These are phyloP conservation scores for Tetragnatha montana DNA, from an alignment of 2,888 invertebrate species.

Conservation along the genomic window DNA sequence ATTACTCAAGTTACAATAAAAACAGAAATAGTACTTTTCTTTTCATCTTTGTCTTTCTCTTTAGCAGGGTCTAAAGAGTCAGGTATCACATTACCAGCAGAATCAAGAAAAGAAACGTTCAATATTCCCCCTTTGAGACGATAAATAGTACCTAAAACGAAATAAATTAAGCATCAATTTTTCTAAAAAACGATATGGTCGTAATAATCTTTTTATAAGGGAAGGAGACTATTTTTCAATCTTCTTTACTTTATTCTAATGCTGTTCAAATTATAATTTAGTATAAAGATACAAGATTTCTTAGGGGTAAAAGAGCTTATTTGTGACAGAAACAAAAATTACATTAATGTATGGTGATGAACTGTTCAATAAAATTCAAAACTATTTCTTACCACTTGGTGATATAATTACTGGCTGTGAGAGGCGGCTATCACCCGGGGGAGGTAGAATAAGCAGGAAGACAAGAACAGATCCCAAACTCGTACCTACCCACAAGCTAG, in stretches of 20 bases:
- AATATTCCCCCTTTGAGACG: conserved; percentile 96
- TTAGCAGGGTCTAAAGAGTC: conserved; percentile 47
- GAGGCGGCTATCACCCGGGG: conserved; percentile 86
- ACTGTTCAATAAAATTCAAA: not conserved
- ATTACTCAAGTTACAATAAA: too few species aligned
- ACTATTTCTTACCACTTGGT: conserved; percentile 84
- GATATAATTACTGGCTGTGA: conserved; percentile 84
- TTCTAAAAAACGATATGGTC: not conserved
- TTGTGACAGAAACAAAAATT: too few species aligned
- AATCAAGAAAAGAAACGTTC: conserved; percentile 96
- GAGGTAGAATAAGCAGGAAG: conserved; percentile 86
- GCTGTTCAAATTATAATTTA: too few species aligned
- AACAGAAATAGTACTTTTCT: conserved; percentile 39
- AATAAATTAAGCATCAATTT: not conserved
- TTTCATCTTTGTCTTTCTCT: conserved; percentile 63
- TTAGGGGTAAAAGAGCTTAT: too few species aligned
- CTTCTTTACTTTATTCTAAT: too few species aligned
- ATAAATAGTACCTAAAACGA: conserved; percentile 88
- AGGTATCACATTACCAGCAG: conserved; percentile 81
- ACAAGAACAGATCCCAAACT: conserved; percentile 97
- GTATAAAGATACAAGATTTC: too few species aligned
- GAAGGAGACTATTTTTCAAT: too few species aligned
- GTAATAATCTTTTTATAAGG: too few species aligned
- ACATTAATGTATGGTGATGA: too few species aligned
- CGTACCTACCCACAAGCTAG: conserved; percentile 98